Percentiles rank a stretch among this genome's conserved stretches.
Conservation (phyloP, 2,888 invertebrate genomes). For the Unio delphinus region DNA sequence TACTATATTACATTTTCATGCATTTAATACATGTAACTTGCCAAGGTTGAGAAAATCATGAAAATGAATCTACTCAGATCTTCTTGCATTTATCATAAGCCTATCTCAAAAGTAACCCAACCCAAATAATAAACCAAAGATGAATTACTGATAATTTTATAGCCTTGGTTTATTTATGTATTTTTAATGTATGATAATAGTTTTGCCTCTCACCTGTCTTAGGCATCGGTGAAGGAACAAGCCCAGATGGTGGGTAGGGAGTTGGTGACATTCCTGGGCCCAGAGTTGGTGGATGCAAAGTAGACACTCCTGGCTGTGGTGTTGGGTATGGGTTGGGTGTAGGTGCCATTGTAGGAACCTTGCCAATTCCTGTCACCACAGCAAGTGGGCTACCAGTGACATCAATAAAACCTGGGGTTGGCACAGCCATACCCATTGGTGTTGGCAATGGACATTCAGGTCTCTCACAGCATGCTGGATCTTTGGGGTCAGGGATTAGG, state of each 20-base stretch:
- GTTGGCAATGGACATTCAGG: slow-evolving; percentile 41
- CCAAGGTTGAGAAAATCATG: too few relatives aligned
- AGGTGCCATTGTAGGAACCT: slow-evolving; percentile 15
- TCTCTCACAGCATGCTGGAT: slow-evolving; percentile 51
- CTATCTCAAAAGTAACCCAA: too few relatives aligned
- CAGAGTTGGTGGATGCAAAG: neutral
- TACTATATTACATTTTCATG: too few relatives aligned
- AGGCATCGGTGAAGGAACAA: slow-evolving; percentile 25
- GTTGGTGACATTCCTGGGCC: neutral
- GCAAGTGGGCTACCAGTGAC: slow-evolving; percentile 31
- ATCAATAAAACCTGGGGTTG: slow-evolving; percentile 38
- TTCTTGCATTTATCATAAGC: too few relatives aligned
- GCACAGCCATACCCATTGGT: slow-evolving; percentile 21
- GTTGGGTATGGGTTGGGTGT: slow-evolving; percentile 2
- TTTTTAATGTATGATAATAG: neutral
- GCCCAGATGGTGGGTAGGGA: slow-evolving; percentile 21
- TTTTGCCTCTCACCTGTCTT: slow-evolving; percentile 14
- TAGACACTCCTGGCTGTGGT: slow-evolving; percentile 5
- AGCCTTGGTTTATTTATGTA: too few relatives aligned
- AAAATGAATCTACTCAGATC: too few relatives aligned
- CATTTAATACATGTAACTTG: too few relatives aligned
- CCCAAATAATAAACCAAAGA: too few relatives aligned
- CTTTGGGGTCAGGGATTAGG: slow-evolving; percentile 47
- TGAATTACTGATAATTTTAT: too few relatives aligned
- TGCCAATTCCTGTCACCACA: slow-evolving; percentile 39